These are phyloP conservation scores for Pluvialis apricaria DNA, from an alignment of 2,113 vertebrate genomes.

Conservation along the genomic window DNA sequence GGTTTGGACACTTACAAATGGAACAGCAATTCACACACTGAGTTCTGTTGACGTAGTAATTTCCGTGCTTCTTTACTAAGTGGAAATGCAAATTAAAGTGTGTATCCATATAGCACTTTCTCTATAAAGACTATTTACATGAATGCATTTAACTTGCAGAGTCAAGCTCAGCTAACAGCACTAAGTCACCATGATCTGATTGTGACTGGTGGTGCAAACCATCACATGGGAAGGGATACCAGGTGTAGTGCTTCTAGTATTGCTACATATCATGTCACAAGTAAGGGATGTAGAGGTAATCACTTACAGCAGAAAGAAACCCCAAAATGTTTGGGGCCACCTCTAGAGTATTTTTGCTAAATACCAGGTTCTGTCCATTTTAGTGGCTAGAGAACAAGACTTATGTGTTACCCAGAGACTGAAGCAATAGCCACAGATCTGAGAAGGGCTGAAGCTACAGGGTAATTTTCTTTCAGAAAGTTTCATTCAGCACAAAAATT, in stretches of 20 bases:
- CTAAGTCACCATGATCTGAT: background rate
- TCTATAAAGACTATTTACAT: background rate
- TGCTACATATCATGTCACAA: background rate
- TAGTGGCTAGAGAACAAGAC: background rate
- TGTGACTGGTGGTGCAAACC: background rate
- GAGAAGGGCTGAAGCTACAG: background rate
- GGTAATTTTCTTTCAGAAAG: background rate
- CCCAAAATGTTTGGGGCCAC: too few species aligned
- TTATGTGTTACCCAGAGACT: background rate
- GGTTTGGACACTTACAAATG: background rate
- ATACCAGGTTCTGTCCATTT: background rate
- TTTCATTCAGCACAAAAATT: too few species aligned
- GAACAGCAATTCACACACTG: background rate
- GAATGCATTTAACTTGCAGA: background rate
- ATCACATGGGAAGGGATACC: rapidly evolving
- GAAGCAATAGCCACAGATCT: background rate
- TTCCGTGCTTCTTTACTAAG: background rate
- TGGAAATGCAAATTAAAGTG: background rate
- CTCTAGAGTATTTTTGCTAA: background rate
- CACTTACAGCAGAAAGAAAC: background rate
- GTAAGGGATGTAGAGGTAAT: background rate
- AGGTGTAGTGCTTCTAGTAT: background rate
- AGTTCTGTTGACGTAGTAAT: background rate
- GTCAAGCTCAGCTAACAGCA: background rate
- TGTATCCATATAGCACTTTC: rapidly evolving